Evolutionary conservation across 2,888 invertebrate species (phyloP).

Genomic region (Alloplasta piceator): DNA sequence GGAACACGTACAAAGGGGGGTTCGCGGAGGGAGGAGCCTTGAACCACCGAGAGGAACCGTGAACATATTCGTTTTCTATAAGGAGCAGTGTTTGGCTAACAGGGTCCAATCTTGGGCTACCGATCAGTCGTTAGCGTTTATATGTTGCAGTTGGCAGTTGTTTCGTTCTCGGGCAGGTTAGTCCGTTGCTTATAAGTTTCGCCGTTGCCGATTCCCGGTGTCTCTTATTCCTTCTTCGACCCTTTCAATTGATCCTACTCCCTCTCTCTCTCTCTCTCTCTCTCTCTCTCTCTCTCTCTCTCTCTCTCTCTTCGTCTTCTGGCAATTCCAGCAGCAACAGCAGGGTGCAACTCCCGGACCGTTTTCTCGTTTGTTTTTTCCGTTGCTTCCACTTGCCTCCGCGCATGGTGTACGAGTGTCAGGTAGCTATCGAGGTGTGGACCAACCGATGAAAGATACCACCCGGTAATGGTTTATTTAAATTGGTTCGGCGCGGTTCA

Average conservation of each 20-base stretch:
- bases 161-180: slow-evolving; percentile 35
- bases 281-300: slow-evolving; percentile 16
- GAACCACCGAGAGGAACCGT: slow-evolving; percentile 68
- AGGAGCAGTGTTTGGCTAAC: slow-evolving; percentile 77
- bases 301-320: slow-evolving; percentile 29
- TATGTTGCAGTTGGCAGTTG: slow-evolving; percentile 71
- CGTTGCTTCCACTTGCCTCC: slow-evolving; percentile 4
- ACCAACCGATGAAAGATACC: slow-evolving; percentile 75
- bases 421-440: slow-evolving; percentile 74
- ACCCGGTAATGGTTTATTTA: slow-evolving; percentile 78
- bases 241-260: slow-evolving; percentile 3
- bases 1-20: background rate
- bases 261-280: slow-evolving; percentile 17
- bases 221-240: slow-evolving; percentile 37
- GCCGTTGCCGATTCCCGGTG: slow-evolving; percentile 34
- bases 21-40: slow-evolving; percentile 58
- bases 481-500: slow-evolving; percentile 71
- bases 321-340: slow-evolving; percentile 57
- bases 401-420: slow-evolving; percentile 70
- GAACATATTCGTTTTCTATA: slow-evolving; percentile 77
- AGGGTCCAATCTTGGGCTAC: slow-evolving; percentile 73
- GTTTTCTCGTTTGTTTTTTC: slow-evolving; percentile 14
- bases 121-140: slow-evolving; percentile 78
- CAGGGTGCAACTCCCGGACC: slow-evolving; percentile 43
- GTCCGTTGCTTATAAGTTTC: slow-evolving; percentile 57